Percentiles rank a stretch among this genome's conserved stretches.
These are phyloP conservation scores for Gambusia holbrooki DNA, from an alignment of 2,113 vertebrate species.

Conservation along the genomic window DNA sequence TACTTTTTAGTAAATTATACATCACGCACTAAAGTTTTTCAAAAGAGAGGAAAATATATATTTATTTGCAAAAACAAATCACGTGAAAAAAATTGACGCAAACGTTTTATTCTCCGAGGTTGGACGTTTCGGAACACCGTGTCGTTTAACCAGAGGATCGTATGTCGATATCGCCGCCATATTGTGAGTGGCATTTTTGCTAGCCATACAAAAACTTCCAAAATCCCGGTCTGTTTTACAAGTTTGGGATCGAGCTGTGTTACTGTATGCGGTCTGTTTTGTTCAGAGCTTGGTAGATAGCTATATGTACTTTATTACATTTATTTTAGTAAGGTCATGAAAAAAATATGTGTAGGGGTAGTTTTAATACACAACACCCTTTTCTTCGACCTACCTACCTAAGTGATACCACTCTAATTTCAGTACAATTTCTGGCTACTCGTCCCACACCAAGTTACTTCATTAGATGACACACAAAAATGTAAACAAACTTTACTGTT, in stretches of 20 bases:
- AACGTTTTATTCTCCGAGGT: slow-evolving; percentile 13
- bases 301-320: not conserved
- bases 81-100: not conserved
- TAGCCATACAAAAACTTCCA: not conserved
- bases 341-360: too few species aligned
- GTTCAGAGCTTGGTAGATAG: not conserved
- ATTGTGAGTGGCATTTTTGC: not conserved
- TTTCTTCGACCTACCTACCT: too few species aligned
- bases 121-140: not conserved
- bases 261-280: not conserved
- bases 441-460: too few species aligned
- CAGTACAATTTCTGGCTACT: too few species aligned
- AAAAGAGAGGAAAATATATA: not conserved
- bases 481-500: too few species aligned
- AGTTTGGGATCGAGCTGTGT: not conserved
- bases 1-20: not conserved
- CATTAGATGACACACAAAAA: too few species aligned
- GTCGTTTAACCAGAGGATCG: not conserved
- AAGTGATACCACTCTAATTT: too few species aligned
- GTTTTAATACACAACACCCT: too few species aligned
- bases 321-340: too few species aligned
- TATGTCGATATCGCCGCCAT: not conserved
- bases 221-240: not conserved
- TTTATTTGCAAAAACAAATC: not conserved
- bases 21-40: not conserved